These are phyloP conservation scores for Rhizoglyphus robini DNA, from an alignment of 1,140 invertebrate species.

Conservation along the genomic window DNA sequence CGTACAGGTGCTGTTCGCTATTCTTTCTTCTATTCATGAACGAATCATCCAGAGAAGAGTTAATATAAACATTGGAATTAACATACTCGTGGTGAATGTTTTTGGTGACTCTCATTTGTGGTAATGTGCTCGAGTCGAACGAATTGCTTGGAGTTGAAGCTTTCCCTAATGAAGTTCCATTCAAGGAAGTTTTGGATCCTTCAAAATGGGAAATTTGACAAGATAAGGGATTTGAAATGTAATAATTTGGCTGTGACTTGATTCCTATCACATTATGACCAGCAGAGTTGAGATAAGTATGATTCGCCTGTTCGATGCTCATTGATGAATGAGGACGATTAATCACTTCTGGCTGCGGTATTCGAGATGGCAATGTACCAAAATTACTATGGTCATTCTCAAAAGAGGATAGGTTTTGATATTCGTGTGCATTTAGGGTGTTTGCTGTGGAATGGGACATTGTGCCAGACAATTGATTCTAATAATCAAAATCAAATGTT, in stretches of 20 bases:
- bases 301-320: neutral
- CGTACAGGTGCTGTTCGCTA: conserved; percentile 3
- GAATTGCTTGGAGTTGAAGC: neutral
- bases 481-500: neutral
- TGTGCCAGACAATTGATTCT: neutral
- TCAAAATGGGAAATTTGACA: neutral
- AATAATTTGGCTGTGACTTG: neutral
- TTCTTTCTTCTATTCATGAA: neutral
- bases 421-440: neutral
- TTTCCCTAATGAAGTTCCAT: neutral
- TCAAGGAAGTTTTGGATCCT: conserved; percentile 1
- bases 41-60: neutral
- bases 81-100: neutral
- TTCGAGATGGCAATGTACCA: neutral
- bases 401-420: conserved; percentile 5
- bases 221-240: neutral
- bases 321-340: neutral
- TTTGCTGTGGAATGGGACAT: neutral
- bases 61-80: neutral
- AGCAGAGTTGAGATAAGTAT: conserved; percentile 11
- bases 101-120: neutral
- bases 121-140: conserved; percentile 8
- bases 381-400: neutral
- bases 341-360: neutral
- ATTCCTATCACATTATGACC: neutral